phyloP scores from a whole-genome alignment of 2,797 vertebrate species.

The Enteromius afrohamiltoni region DNA sequence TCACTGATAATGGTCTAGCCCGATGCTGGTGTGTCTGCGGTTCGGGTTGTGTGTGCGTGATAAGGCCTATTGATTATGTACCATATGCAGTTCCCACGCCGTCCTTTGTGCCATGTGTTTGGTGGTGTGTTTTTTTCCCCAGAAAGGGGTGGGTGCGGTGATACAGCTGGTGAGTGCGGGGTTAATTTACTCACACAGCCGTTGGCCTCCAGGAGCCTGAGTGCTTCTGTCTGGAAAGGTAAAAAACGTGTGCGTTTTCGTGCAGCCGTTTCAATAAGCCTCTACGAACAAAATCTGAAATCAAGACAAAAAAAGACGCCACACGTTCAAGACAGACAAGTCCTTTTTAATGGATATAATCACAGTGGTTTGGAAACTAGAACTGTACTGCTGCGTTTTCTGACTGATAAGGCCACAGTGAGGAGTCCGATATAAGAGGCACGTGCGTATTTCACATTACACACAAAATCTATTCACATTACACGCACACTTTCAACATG shows the following conservation, averaged over 20 bases:
- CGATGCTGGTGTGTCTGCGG: constrained; percentile 57
- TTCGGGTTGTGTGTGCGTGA: constrained; percentile 56
- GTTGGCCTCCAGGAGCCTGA: constrained; percentile 38
- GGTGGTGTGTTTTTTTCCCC: constrained; percentile 51
- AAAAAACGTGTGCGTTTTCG: constrained; percentile 3
- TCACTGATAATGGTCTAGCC: constrained; percentile 63
- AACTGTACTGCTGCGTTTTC: constrained; percentile 27
- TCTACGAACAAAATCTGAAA: background rate
- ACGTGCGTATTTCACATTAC: constrained; percentile 7
- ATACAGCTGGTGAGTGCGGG: constrained; percentile 61
- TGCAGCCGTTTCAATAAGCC: constrained; percentile 9
- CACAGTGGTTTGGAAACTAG: constrained; percentile 40
- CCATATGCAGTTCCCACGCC: constrained; percentile 61
- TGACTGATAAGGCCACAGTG: constrained; percentile 41
- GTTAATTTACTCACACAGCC: constrained; percentile 54
- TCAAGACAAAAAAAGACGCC: constrained; percentile 27
- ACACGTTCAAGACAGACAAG: constrained; percentile 22
- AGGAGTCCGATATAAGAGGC: constrained; percentile 35
- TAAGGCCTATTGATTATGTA: constrained; percentile 72
- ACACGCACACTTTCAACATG: constrained; percentile 39
- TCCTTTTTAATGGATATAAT: constrained; percentile 38
- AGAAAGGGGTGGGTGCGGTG: constrained; percentile 31
- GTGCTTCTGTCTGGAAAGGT: constrained; percentile 38
- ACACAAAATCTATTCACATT: constrained; percentile 28
- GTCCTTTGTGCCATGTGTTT: constrained; percentile 59